A percentile compares a stretch with the other conserved stretches of the same genome.
These are phyloP conservation scores for Danaus chrysippus DNA, from an alignment of 2,888 invertebrate species.

Conservation along the genomic window DNA sequence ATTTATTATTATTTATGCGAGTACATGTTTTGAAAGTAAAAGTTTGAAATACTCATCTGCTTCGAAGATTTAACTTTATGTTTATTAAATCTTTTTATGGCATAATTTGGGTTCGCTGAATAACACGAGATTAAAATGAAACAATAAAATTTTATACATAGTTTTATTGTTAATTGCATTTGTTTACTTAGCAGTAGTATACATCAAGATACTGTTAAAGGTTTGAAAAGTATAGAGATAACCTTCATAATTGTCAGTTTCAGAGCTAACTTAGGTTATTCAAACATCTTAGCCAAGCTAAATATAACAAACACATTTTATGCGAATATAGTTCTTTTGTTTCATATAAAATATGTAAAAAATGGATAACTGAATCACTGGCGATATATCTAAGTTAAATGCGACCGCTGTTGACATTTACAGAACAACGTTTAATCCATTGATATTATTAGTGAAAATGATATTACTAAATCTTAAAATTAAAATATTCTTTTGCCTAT, in stretches of 20 bases:
- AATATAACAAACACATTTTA: constrained; percentile 38
- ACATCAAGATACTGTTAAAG: constrained; percentile 34
- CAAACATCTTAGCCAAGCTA: constrained; percentile 34
- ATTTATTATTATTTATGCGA: no score
- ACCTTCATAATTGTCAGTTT: constrained; percentile 25
- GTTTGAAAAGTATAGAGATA: constrained; percentile 32
- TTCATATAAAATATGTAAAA: constrained; percentile 26
- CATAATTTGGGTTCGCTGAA: background rate
- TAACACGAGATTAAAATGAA: constrained; percentile 14
- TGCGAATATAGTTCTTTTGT: constrained; percentile 27
- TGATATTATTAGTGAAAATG: constrained; percentile 22
- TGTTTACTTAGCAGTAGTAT: constrained; percentile 51
- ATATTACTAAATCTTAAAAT: constrained; percentile 36
- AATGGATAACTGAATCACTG: constrained; percentile 33
- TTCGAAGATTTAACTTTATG: background rate
- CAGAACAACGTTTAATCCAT: constrained; percentile 31
- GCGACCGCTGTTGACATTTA: constrained; percentile 38
- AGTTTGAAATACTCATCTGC: no score
- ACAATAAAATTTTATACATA: constrained; percentile 17
- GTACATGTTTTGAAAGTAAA: no score
- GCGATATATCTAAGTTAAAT: constrained; percentile 41
- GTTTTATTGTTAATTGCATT: constrained; percentile 59
- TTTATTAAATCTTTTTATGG: background rate
- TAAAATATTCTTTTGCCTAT: constrained; percentile 40
- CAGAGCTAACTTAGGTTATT: constrained; percentile 22